phyloP scores from a whole-genome alignment of 2,888 invertebrate species.

The Lordiphosa andalusiaca region DNA sequence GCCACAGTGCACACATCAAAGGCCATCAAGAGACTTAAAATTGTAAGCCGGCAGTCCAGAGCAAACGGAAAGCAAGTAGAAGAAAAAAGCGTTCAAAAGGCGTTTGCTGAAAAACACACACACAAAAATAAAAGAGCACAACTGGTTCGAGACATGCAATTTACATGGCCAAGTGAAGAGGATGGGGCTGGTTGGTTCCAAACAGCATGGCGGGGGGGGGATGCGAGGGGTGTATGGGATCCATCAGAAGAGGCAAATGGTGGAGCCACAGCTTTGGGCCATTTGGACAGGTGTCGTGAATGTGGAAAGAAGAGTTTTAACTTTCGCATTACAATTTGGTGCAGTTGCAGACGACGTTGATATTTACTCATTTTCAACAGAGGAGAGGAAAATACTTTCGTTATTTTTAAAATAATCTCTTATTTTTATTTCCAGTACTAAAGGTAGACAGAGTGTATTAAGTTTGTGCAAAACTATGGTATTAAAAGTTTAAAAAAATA shows the following conservation, averaged over 20 bases:
- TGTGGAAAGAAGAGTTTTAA: conserved; percentile 5
- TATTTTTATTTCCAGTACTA: no score
- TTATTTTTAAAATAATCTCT: no score
- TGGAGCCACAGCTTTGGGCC: neutral
- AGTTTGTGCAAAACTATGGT: no score
- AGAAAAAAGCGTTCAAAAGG: neutral
- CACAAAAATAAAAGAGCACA: conserved; percentile 1
- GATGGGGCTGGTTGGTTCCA: neutral
- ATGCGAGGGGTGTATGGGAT: neutral
- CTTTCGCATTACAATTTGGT: conserved; percentile 1
- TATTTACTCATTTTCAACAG: no score
- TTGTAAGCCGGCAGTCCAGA: conserved; percentile 7
- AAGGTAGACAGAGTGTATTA: no score
- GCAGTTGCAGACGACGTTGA: neutral
- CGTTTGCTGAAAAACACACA: neutral
- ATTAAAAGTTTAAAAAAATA: no score
- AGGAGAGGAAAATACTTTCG: no score
- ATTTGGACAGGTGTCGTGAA: conserved; percentile 13
- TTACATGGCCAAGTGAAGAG: conserved; percentile 1
- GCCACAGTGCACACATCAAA: conserved; percentile 1
- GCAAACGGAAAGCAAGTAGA: neutral
- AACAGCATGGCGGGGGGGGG: neutral
- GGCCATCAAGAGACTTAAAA: conserved; percentile 8
- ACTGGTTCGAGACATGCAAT: conserved; percentile 6
- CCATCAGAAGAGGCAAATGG: conserved; percentile 1